These are phyloP conservation scores for Peromyscus eremicus DNA, from an alignment of 2,797 vertebrate species.

Conservation along the genomic window DNA sequence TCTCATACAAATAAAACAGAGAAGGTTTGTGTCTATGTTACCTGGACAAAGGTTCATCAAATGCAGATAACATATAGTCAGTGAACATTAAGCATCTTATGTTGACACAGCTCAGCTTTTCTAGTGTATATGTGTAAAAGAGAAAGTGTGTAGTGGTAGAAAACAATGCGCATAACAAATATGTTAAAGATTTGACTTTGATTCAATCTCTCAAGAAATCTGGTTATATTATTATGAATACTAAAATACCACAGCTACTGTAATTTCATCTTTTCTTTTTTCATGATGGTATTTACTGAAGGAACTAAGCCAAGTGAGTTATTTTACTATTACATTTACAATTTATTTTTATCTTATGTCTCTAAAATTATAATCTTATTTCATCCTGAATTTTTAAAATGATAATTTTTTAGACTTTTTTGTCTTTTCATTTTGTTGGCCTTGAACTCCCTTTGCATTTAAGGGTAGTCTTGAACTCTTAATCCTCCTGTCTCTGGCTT, in stretches of 20 bases:
- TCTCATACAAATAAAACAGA: background rate
- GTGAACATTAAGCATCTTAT: background rate
- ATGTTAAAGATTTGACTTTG: slow-evolving; percentile 10
- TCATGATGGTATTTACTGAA: background rate
- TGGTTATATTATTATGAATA: background rate
- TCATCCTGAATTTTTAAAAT: slow-evolving; percentile 17
- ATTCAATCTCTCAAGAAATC: background rate
- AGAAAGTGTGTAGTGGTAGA: background rate
- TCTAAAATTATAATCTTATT: background rate
- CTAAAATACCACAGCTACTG: background rate
- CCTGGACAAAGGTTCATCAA: background rate
- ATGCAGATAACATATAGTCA: background rate
- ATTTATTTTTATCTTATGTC: background rate
- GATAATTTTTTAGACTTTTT: background rate
- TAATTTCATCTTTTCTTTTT: slow-evolving; percentile 42
- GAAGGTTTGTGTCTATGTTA: background rate
- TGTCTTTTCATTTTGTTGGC: background rate
- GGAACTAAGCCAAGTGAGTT: background rate
- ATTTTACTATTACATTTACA: background rate
- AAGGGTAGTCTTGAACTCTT: background rate
- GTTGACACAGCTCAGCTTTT: background rate
- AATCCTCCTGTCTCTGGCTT: background rate
- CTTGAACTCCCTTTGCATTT: too few relatives aligned
- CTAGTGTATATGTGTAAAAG: background rate
- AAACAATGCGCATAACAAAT: background rate